Conservation (phyloP, 1,140 invertebrate species). For the Drosophila kikkawai region DNA sequence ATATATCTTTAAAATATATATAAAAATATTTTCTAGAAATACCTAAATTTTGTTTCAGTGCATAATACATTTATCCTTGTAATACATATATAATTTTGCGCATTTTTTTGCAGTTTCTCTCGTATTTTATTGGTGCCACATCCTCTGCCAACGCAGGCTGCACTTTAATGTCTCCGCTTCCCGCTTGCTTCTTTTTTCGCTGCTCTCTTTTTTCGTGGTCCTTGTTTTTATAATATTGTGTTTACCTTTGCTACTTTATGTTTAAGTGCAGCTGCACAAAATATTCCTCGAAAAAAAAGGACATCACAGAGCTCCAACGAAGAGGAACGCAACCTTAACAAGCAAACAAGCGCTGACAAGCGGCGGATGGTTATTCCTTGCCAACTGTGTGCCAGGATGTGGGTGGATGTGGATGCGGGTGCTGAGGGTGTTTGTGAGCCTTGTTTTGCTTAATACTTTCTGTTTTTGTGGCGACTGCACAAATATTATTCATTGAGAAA, state of each 20-base stretch:
- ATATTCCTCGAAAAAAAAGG: constrained; percentile 51
- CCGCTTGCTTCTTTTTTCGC: neutral
- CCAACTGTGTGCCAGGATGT: constrained; percentile 16
- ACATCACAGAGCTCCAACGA: constrained; percentile 20
- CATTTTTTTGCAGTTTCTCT: constrained; percentile 51
- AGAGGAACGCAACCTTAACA: constrained; percentile 51
- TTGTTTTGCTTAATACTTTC: constrained; percentile 71
- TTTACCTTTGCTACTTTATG: constrained; percentile 80
- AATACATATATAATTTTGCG: constrained; percentile 77
- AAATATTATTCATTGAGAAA: constrained; percentile 75
- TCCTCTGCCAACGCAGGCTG: constrained; percentile 30
- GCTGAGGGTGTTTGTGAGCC: constrained; percentile 28
- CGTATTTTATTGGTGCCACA: constrained; percentile 64
- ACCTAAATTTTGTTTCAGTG: neutral
- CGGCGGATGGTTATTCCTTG: constrained; percentile 32
- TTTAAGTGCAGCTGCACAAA: constrained; percentile 77
- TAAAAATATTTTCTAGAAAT: neutral
- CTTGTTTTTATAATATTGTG: constrained; percentile 74
- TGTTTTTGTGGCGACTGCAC: constrained; percentile 45
- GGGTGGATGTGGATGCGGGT: neutral
- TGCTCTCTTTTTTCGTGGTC: constrained; percentile 22
- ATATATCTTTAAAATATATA: neutral
- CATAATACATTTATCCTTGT: constrained; percentile 67
- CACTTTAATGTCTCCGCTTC: constrained; percentile 45
- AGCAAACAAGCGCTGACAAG: constrained; percentile 68